A percentile compares a stretch with the other conserved stretches of the same genome.
Conservation (phyloP, 2,113 vertebrate species). For the Bos taurus region DNA sequence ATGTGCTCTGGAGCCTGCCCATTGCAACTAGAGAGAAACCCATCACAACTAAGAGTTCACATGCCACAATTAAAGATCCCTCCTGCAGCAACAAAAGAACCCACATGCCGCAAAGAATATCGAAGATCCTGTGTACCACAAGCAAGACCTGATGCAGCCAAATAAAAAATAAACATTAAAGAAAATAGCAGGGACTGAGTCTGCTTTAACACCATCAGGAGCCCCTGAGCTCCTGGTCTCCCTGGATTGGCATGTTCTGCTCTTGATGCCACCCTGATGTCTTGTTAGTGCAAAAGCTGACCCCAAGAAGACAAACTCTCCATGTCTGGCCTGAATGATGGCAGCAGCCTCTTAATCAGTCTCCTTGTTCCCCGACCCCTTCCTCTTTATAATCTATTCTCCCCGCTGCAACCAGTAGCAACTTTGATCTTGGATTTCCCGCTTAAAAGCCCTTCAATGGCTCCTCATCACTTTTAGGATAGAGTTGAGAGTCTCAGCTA, state of each 20-base stretch:
- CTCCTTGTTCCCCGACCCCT: background rate
- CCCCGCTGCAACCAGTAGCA: accelerated
- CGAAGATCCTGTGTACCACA: background rate
- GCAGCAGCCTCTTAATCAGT: background rate
- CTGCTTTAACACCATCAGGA: background rate
- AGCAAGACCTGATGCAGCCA: background rate
- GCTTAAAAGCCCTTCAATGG: background rate
- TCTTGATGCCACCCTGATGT: background rate
- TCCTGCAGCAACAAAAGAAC: background rate
- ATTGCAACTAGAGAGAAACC: background rate
- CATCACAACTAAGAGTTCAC: background rate
- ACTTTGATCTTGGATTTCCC: background rate
- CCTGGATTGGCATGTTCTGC: background rate
- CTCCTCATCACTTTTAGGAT: background rate
- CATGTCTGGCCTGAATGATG: background rate
- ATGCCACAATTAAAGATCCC: background rate
- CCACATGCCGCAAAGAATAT: background rate
- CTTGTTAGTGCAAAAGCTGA: background rate
- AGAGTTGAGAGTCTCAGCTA: background rate
- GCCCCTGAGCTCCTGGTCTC: background rate
- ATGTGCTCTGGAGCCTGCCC: background rate
- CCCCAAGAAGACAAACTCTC: background rate
- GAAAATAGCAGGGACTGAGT: background rate
- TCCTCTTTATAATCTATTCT: background rate
- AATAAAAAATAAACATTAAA: background rate